Base-by-base conservation (phyloP, 1,140 invertebrate genomes). In the Globodera ellingtonae region DNA sequence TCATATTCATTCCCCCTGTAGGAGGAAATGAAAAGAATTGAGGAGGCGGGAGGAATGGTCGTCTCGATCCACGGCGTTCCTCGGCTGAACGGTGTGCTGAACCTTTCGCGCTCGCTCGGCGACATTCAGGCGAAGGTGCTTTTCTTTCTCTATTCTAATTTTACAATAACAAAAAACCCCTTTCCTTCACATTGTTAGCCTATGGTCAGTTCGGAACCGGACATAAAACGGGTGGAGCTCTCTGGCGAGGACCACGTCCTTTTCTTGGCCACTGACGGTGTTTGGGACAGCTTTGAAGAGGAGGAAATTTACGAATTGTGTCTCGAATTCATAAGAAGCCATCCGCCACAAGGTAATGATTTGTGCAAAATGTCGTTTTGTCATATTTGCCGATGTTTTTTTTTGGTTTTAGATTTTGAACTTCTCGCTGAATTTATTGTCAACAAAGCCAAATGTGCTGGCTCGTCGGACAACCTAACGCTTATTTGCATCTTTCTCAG, bases 81-180 rank as follows among this genome's bases (percentile, higher is more conserved):
- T 13, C 72, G 79, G 47, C 62, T 80, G 13, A 80, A 80, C 46
- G 79, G 79, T 9, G 78, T 80, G n/a, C 48, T 80, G 69, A 80
- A 80, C 70, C 24, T 80, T 35, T 73, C 69, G 21, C 72, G 79
- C 44, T 80, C 79, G 6, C 67, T 80, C 8, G 79, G 79, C 6
- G 79, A 80, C 35, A 52, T 80, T n/a, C 44, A 15, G 46, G 75
- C 75, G 6, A 80, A 65, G 62, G 72, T 72, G 74, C 9, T 9
- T 73, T 24, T 9, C 4, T 18, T 18, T 18, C 56, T 62, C 15
- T 62, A 15, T 62, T 1, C 56, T 6, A 62, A 35, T 35, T 35
- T 35, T 35, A 35, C 35, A 35, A 35, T 2, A 35, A 35, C 35
- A 35, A 35, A 13, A 76, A 62, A 24, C 5, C 9, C 15, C 13